Evolutionary conservation across 1,140 invertebrate genomes (phyloP).

Genomic region (Zaprionus gabonicus): DNA sequence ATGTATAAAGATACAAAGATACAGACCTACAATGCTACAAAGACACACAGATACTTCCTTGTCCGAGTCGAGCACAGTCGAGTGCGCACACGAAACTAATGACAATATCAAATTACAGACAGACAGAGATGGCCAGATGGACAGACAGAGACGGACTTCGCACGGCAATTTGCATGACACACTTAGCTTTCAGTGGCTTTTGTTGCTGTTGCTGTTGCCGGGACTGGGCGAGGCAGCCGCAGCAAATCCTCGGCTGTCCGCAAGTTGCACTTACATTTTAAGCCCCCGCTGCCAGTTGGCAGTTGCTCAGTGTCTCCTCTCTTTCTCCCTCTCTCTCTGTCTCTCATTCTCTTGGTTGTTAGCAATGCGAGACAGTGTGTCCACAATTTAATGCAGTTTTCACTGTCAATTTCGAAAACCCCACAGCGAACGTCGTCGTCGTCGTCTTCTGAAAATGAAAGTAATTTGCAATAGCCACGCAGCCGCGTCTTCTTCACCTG

Average conservation of each 20-base stretch:
- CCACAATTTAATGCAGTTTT: constrained; percentile 55
- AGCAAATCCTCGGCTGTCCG: constrained; percentile 62
- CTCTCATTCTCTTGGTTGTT: constrained; percentile 60
- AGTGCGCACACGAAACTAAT: constrained; percentile 77
- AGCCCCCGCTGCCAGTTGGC: constrained; percentile 28
- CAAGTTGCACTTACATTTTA: constrained; percentile 57
- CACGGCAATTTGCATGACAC: constrained; percentile 74
- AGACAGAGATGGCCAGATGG: constrained; percentile 4
- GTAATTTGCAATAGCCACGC: constrained; percentile 72
- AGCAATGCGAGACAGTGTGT: constrained; percentile 43
- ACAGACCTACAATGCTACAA: constrained; percentile 35
- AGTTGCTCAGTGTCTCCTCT: constrained; percentile 18
- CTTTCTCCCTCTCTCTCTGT: constrained; percentile 31
- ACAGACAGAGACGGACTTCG: constrained; percentile 27
- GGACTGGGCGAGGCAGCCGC: constrained; percentile 18
- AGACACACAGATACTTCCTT: constrained; percentile 63
- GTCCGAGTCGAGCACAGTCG: constrained; percentile 70
- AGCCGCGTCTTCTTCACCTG: constrained; percentile 62
- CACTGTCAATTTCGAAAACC: constrained; percentile 64
- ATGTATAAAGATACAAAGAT: background rate
- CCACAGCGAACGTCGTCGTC: constrained; percentile 10
- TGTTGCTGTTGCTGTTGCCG: background rate
- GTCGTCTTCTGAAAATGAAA: constrained; percentile 66
- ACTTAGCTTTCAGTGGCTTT: constrained; percentile 46
- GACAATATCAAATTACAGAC: constrained; percentile 76